Percentiles rank a stretch among this genome's conserved stretches.
phyloP scores from a whole-genome alignment of 2,888 invertebrate species.

The Meteorus cinctellus region DNA sequence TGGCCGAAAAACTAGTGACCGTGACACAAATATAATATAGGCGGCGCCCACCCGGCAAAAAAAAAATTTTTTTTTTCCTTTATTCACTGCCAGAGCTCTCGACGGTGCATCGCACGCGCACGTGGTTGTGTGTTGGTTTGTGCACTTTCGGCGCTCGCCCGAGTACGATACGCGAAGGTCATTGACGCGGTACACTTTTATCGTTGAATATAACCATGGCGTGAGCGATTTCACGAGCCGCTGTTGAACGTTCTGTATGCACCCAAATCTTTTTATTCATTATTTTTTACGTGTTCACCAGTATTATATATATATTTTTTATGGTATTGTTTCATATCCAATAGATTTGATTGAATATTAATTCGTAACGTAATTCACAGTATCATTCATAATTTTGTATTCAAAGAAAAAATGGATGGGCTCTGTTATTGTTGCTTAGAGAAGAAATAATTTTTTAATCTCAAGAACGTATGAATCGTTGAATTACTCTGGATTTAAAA shows the following conservation, averaged over 20 bases:
- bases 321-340: background rate
- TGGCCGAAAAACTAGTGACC: slow-evolving; percentile 44
- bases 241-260: slow-evolving; percentile 21
- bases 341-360: background rate
- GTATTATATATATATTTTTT: background rate
- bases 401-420: background rate
- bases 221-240: slow-evolving; percentile 43
- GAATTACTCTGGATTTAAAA: background rate
- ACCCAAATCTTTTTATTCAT: slow-evolving; percentile 11
- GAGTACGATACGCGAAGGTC: slow-evolving; percentile 64
- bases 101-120: slow-evolving; percentile 41
- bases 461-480: background rate
- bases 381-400: background rate
- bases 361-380: background rate
- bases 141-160: slow-evolving; percentile 63
- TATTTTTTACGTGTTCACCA: slow-evolving; percentile 1
- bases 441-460: background rate
- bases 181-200: slow-evolving; percentile 72
- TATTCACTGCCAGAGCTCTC: slow-evolving; percentile 27
- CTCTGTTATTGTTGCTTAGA: background rate
- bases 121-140: slow-evolving; percentile 42
- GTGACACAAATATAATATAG: slow-evolving; percentile 41
- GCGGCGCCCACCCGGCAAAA: slow-evolving; percentile 35
- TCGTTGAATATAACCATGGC: slow-evolving; percentile 63
- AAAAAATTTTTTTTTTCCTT: slow-evolving; percentile 36